These are phyloP conservation scores for Drosophila quadrilineata DNA, from an alignment of 1,140 invertebrate species.

Conservation along the genomic window DNA sequence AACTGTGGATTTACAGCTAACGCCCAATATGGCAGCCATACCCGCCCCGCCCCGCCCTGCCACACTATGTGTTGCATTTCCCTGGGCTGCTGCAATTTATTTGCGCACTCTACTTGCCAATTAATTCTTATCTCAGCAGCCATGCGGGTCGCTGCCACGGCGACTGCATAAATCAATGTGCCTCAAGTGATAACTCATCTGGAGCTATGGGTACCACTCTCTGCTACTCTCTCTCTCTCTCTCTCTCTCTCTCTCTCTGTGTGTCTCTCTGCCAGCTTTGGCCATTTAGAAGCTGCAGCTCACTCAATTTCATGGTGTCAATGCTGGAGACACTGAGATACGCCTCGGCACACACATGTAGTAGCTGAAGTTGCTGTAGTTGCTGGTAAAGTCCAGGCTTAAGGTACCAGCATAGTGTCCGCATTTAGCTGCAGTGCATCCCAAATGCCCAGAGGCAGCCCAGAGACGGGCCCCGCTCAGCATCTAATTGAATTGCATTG, in stretches of 20 bases:
- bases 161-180: constrained; percentile 76
- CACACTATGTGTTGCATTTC: neutral
- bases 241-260: no score
- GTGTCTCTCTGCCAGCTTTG: no score
- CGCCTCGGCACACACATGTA: neutral
- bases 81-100: constrained; percentile 63
- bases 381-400: constrained; percentile 12
- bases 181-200: constrained; percentile 70
- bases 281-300: constrained; percentile 35
- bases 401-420: constrained; percentile 28
- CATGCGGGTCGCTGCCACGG: constrained; percentile 60
- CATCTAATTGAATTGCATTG: constrained; percentile 69
- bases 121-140: constrained; percentile 76
- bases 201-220: no score
- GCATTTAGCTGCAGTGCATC: neutral
- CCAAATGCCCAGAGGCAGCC: neutral
- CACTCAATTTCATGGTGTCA: constrained; percentile 76
- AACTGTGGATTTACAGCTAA: no score
- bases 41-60: neutral
- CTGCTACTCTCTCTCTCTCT: no score
- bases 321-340: constrained; percentile 21
- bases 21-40: no score
- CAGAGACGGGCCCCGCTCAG: constrained; percentile 2
- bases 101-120: constrained; percentile 75
- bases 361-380: no score